These are phyloP conservation scores for Pionites leucogaster DNA, from an alignment of 2,113 vertebrate species.

Conservation along the genomic window DNA sequence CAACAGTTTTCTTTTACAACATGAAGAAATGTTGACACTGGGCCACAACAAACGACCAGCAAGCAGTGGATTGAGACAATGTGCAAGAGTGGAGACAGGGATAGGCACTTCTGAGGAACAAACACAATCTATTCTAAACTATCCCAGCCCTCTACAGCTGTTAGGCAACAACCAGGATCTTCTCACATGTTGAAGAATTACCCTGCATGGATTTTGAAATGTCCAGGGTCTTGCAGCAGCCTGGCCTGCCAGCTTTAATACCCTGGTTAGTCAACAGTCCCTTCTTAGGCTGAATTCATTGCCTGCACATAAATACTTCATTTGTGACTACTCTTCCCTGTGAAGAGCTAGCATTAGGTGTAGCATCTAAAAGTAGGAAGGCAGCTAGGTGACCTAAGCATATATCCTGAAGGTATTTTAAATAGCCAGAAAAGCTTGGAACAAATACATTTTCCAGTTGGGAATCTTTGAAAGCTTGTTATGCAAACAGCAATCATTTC, in stretches of 20 bases:
- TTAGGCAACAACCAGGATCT: background rate
- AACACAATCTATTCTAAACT: background rate
- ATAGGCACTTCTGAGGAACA: background rate
- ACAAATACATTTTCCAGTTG: background rate
- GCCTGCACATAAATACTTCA: background rate
- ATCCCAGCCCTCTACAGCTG: background rate
- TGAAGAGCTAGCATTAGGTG: background rate
- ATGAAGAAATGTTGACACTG: rapidly evolving
- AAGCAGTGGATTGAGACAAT: background rate
- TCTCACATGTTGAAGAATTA: background rate
- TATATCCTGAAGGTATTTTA: background rate
- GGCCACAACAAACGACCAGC: background rate
- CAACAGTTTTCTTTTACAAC: background rate
- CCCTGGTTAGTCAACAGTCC: background rate
- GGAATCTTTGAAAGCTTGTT: background rate
- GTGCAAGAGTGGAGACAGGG: background rate
- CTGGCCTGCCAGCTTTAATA: background rate
- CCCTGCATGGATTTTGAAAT: background rate
- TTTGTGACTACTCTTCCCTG: rapidly evolving
- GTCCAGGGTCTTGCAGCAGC: background rate
- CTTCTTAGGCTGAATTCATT: background rate
- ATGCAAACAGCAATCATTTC: background rate
- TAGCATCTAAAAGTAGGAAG: background rate
- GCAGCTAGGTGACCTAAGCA: background rate
- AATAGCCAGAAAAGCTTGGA: background rate